Conservation (phyloP, 1,140 invertebrate genomes). For the Phthorimaea operculella region DNA sequence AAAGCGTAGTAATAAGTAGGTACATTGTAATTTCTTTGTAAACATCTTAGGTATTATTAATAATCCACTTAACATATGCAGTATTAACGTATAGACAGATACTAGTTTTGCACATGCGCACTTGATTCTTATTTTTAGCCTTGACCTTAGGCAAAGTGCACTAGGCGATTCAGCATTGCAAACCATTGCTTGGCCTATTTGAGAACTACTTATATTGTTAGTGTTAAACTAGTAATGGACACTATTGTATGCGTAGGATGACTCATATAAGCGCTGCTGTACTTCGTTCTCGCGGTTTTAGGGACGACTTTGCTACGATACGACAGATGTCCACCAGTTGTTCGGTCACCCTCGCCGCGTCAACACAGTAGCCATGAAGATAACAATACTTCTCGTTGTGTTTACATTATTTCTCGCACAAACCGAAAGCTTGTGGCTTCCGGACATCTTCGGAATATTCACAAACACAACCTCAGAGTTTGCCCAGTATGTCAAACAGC, state of each 20-base stretch:
- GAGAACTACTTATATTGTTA: too few species aligned
- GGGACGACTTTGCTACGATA: too few species aligned
- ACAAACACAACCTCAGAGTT: slow-evolving; percentile 42
- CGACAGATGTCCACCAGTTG: neutral
- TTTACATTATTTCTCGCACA: slow-evolving; percentile 36
- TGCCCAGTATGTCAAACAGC: slow-evolving; percentile 41
- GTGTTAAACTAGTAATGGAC: too few species aligned
- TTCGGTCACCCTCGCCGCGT: neutral
- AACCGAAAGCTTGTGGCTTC: slow-evolving; percentile 40
- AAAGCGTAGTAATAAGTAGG: too few species aligned
- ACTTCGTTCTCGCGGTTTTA: too few species aligned
- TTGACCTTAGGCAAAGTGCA: neutral
- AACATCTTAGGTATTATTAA: neutral
- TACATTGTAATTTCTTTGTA: neutral
- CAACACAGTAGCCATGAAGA: slow-evolving; percentile 30
- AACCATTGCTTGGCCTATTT: too few species aligned
- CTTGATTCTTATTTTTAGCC: neutral
- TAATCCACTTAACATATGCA: too few species aligned
- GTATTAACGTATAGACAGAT: too few species aligned
- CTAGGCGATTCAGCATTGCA: too few species aligned
- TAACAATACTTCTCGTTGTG: slow-evolving; percentile 26
- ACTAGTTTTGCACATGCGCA: neutral
- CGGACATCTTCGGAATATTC: slow-evolving; percentile 28
- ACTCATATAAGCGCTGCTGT: too few species aligned
- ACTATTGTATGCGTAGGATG: too few species aligned